Evolutionary conservation across 2,797 vertebrate genomes (phyloP).

Genomic region (Lindbergichthys nudifrons): DNA sequence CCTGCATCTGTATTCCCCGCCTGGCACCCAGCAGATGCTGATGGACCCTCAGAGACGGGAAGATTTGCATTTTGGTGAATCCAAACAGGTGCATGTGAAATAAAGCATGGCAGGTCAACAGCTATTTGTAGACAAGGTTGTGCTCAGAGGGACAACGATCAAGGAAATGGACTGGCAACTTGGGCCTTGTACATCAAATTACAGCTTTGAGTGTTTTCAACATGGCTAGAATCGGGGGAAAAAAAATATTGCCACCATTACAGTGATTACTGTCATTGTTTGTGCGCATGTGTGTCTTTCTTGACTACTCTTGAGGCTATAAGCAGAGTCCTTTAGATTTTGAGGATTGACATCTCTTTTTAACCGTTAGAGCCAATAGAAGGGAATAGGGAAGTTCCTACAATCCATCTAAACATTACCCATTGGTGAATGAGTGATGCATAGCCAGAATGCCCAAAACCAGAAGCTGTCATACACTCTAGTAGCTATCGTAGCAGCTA

Average conservation of each 20-base stretch:
- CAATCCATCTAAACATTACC: no score
- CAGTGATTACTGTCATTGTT: not conserved
- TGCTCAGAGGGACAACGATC: conserved; percentile 44
- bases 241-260: not conserved
- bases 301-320: not conserved
- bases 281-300: not conserved
- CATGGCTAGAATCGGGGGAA: conserved; percentile 8
- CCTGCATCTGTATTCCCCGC: conserved; percentile 70
- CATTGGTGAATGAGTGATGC: no score
- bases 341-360: no score
- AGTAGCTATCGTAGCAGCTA: no score
- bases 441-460: no score
- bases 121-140: conserved; percentile 57
- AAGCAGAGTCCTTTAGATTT: not conserved
- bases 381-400: no score
- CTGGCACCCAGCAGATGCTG: conserved; percentile 66
- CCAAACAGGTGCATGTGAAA: conserved; percentile 69
- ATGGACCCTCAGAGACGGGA: conserved; percentile 53
- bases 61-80: conserved; percentile 68
- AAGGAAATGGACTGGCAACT: conserved; percentile 24
- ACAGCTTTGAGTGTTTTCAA: conserved; percentile 19
- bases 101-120: conserved; percentile 67
- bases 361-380: no score
- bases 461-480: no score
- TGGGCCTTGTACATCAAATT: conserved; percentile 26